phyloP scores from a whole-genome alignment of 2,113 vertebrate species.

The Neogobius melanostomus region DNA sequence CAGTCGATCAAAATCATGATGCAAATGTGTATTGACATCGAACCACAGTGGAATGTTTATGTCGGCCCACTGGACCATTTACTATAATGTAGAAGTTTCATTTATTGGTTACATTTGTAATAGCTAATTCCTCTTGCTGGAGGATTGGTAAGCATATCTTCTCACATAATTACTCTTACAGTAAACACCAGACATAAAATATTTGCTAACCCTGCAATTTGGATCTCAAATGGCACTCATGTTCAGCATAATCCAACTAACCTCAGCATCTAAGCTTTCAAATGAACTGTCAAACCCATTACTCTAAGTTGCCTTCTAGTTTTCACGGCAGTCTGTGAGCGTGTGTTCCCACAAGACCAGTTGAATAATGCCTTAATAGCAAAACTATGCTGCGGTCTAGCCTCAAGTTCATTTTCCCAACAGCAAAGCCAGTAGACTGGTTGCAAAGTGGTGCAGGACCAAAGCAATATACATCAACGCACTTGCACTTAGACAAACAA shows the following conservation, averaged over 20 bases:
- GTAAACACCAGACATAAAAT: not conserved
- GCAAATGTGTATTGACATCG: too few relatives aligned
- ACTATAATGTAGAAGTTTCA: not conserved
- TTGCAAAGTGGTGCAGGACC: slow-evolving; percentile 28
- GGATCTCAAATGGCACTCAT: not conserved
- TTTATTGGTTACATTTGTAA: not conserved
- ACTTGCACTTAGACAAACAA: slow-evolving; percentile 6
- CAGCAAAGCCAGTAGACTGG: slow-evolving; percentile 6
- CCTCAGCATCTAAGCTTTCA: slow-evolving; percentile 3
- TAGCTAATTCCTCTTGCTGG: not conserved
- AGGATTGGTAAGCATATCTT: not conserved
- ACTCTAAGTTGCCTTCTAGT: not conserved
- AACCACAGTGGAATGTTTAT: too few relatives aligned
- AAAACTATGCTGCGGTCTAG: slow-evolving; percentile 14
- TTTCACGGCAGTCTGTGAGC: not conserved
- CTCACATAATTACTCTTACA: not conserved
- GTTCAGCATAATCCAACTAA: slow-evolving; percentile 2
- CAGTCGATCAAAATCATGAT: too few relatives aligned
- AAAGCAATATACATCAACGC: slow-evolving; percentile 10
- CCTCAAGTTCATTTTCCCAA: slow-evolving; percentile 21
- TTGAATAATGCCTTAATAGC: slow-evolving; percentile 10
- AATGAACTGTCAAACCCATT: not conserved
- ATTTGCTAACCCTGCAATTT: not conserved
- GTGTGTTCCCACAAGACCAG: slow-evolving; percentile 12
- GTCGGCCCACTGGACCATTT: too few relatives aligned